A percentile compares a stretch with the other conserved stretches of the same genome.
Conservation (phyloP, 1,140 invertebrate genomes). For the Aricia agestis region DNA sequence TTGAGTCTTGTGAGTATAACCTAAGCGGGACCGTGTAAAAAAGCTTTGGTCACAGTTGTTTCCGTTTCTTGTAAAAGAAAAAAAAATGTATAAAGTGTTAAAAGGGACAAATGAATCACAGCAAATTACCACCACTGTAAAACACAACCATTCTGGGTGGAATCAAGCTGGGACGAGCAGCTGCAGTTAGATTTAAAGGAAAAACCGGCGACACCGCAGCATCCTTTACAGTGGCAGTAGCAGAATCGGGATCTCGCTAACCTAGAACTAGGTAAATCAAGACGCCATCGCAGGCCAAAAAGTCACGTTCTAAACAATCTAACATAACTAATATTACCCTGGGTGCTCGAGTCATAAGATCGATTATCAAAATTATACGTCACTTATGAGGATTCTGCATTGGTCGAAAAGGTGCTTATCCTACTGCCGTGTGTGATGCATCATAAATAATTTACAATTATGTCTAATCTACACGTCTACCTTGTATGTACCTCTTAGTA, state of each 20-base stretch:
- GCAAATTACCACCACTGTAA: not conserved
- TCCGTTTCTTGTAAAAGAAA: not conserved
- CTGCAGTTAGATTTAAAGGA: not conserved
- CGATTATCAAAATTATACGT: conserved; percentile 47
- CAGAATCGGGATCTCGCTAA: not conserved
- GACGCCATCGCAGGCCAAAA: conserved; percentile 57
- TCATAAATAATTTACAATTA: conserved; percentile 58
- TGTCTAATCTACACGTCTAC: conserved; percentile 67
- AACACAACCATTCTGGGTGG: not conserved
- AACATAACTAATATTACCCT: conserved; percentile 62
- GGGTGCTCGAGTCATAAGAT: conserved; percentile 70
- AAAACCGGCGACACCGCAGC: not conserved
- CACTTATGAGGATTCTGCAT: conserved; percentile 47
- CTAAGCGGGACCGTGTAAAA: not conserved
- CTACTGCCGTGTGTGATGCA: conserved; percentile 47
- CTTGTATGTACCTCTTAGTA: conserved; percentile 73
- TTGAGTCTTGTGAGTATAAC: conserved; percentile 3
- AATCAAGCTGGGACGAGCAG: not conserved
- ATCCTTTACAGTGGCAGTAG: not conserved
- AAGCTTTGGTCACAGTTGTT: not conserved
- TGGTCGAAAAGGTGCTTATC: conserved; percentile 60
- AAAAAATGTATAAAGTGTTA: not conserved
- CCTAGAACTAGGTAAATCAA: not conserved
- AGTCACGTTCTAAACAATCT: conserved; percentile 57
- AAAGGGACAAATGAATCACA: not conserved